Percentiles rank a stretch among this genome's conserved stretches.
These are phyloP conservation scores for Kryptolebias marmoratus DNA, from an alignment of 2,113 vertebrate genomes.

Conservation along the genomic window DNA sequence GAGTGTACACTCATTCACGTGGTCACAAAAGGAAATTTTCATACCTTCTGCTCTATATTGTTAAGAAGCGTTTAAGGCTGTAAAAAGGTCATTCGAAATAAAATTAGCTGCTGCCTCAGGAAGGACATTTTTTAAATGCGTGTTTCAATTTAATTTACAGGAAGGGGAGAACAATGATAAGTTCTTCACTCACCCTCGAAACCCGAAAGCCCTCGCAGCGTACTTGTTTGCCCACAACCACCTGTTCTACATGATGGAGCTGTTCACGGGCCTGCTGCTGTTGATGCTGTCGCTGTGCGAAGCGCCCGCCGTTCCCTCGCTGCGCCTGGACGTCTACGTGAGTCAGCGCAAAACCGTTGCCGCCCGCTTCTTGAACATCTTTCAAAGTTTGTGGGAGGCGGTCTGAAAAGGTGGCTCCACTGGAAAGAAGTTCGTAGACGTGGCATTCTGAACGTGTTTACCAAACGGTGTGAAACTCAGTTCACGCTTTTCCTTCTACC, in stretches of 20 bases:
- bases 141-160: constrained; percentile 72
- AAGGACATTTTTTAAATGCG: background rate
- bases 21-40: constrained; percentile 27
- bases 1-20: background rate
- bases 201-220: constrained; percentile 89
- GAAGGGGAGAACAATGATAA: constrained; percentile 99
- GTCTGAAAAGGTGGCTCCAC: no score
- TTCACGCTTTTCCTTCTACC: no score
- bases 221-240: constrained; percentile 99
- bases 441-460: no score
- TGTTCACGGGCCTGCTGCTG: constrained; percentile 88
- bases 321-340: constrained; percentile 94
- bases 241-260: constrained; percentile 97
- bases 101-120: background rate
- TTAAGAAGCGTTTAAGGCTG: background rate
- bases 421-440: no score
- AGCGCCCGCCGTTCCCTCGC: constrained; percentile 91
- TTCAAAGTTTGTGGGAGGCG: background rate
- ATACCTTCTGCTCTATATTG: background rate
- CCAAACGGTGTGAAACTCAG: no score
- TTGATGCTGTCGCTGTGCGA: constrained; percentile 95
- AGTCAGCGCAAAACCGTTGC: constrained; percentile 47
- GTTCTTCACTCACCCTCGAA: constrained; percentile 96
- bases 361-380: background rate
- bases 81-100: background rate